Evolutionary conservation across 2,888 invertebrate genomes (phyloP).

Genomic region (Magallana nippona): DNA sequence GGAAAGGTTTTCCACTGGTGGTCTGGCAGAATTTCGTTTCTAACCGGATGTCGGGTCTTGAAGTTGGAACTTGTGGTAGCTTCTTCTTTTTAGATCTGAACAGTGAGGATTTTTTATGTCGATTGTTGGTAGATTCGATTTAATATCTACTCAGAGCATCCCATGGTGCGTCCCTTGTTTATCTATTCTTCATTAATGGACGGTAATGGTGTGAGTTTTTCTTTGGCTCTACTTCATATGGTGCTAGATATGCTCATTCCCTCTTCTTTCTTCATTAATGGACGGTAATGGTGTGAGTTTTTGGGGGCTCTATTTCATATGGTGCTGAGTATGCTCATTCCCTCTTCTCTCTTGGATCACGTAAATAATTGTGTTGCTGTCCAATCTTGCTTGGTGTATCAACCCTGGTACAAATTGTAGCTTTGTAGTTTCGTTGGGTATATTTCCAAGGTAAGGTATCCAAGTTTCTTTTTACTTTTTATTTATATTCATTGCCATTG

Average conservation of each 20-base stretch:
- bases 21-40: slow-evolving; percentile 18
- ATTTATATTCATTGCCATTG: slow-evolving; percentile 37
- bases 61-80: slow-evolving; percentile 35
- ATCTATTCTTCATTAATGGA: no score
- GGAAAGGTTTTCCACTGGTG: neutral
- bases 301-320: no score
- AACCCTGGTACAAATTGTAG: slow-evolving; percentile 41
- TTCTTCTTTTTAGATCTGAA: neutral
- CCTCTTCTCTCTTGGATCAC: slow-evolving; percentile 22
- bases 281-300: no score
- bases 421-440: slow-evolving; percentile 28
- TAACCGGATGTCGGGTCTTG: slow-evolving; percentile 6
- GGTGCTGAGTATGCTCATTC: no score
- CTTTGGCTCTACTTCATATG: neutral
- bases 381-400: no score
- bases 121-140: no score
- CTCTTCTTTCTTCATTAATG: no score
- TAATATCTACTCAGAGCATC: no score
- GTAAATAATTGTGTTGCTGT: slow-evolving; percentile 37
- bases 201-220: no score
- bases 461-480: slow-evolving; percentile 45
- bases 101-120: neutral
- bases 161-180: no score
- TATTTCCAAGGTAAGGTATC: slow-evolving; percentile 44
- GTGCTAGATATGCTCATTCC: slow-evolving; percentile 35